These are phyloP conservation scores for Papilio protenor DNA, from an alignment of 2,888 invertebrate genomes.

Conservation along the genomic window DNA sequence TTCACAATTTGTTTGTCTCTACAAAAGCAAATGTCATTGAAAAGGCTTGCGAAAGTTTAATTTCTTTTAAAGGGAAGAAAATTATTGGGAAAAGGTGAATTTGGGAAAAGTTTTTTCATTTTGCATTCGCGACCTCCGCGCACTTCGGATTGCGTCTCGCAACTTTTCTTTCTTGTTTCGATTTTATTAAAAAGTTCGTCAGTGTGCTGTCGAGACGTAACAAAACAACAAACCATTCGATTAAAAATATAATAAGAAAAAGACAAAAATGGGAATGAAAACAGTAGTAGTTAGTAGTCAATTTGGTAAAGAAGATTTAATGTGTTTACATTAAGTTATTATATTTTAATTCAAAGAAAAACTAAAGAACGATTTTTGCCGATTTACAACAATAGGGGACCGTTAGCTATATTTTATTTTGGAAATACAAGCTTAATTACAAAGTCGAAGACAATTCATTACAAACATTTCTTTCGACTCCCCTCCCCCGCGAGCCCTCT, in stretches of 20 bases:
- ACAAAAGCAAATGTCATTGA: slow-evolving; percentile 7
- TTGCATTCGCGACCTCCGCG: slow-evolving; percentile 40
- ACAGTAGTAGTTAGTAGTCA: not conserved
- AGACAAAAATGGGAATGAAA: not conserved
- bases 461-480: slow-evolving; percentile 26
- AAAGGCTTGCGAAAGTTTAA: slow-evolving; percentile 22
- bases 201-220: slow-evolving; percentile 20
- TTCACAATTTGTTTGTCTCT: not conserved
- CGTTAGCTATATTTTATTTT: not conserved
- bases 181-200: slow-evolving; percentile 42
- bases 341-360: no score
- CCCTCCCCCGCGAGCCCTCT: not conserved
- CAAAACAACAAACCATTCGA: not conserved
- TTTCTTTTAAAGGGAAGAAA: slow-evolving; percentile 14
- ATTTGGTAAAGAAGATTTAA: no score
- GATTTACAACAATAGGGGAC: no score
- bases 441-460: slow-evolving; percentile 31
- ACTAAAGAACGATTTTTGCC: no score
- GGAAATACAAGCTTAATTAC: not conserved
- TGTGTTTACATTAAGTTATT: no score
- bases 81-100: slow-evolving; percentile 31
- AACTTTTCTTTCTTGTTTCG: slow-evolving; percentile 38
- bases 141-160: slow-evolving; percentile 30
- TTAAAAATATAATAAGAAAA: not conserved
- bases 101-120: slow-evolving; percentile 42